Evolutionary conservation across 2,113 vertebrate genomes (phyloP).

Genomic region (Hemiprocne comata): DNA sequence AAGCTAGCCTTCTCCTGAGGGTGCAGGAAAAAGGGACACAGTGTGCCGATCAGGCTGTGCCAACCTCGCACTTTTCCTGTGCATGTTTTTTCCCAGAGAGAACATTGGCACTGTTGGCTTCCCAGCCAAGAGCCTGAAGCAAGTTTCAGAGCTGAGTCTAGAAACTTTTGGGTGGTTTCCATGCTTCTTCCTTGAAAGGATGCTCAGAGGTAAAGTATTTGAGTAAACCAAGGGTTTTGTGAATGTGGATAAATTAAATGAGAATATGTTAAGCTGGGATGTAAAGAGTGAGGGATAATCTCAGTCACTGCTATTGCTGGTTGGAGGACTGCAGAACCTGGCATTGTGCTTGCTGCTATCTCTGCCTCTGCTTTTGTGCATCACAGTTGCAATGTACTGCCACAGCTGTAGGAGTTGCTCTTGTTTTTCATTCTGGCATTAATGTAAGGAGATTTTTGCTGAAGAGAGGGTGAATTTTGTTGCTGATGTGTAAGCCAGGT

Average conservation of each 20-base stretch:
- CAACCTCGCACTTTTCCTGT: fast-evolving
- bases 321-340: background rate
- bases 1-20: background rate
- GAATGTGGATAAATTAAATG: background rate
- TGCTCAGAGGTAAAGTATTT: background rate
- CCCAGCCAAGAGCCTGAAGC: background rate
- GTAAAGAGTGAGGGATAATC: background rate
- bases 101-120: background rate
- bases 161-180: background rate
- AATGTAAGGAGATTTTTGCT: background rate
- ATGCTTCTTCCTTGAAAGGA: background rate
- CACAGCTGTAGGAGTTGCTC: background rate
- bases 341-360: background rate
- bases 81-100: background rate
- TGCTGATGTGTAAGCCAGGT: background rate
- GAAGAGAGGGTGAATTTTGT: background rate
- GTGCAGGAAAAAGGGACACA: background rate
- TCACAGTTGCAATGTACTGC: background rate
- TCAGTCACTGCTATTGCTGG: fast-evolving
- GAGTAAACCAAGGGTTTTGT: background rate
- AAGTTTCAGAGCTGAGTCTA: background rate
- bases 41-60: background rate
- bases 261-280: background rate
- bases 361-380: background rate
- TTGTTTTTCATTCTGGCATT: background rate